Percentiles rank a stretch among this genome's conserved stretches.
Conservation (phyloP, 1,140 invertebrate genomes). For the Phocides pigmalion region DNA sequence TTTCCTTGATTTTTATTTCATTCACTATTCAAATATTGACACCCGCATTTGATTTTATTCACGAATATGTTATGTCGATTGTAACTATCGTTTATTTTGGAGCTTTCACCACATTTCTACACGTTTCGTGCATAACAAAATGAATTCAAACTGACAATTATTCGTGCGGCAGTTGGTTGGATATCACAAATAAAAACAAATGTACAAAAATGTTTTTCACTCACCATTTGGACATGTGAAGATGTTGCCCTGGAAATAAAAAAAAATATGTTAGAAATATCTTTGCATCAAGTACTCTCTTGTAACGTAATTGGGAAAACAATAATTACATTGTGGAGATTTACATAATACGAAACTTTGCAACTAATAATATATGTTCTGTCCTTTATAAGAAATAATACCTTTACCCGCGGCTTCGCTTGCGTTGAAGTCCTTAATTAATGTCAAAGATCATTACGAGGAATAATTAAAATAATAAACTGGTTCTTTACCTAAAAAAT, state of each 20-base stretch:
- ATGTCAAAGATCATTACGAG: no score
- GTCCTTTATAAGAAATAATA: no score
- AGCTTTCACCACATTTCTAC: neutral
- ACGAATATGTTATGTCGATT: neutral
- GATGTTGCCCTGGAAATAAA: constrained; percentile 85
- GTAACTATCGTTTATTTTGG: neutral
- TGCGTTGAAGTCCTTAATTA: no score
- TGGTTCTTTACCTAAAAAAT: no score
- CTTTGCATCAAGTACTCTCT: no score
- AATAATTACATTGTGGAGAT: no score
- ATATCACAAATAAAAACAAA: neutral
- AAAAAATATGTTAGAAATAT: constrained; percentile 38
- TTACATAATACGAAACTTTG: no score
- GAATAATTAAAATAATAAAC: no score
- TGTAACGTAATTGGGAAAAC: no score
- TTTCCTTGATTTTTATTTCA: no score
- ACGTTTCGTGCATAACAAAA: constrained; percentile 5
- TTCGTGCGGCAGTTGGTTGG: neutral
- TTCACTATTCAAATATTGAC: neutral
- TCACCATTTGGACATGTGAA: constrained; percentile 89
- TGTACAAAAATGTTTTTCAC: constrained; percentile 55
- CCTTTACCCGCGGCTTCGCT: no score
- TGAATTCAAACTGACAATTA: neutral
- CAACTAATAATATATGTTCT: no score
- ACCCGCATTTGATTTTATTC: neutral